These are phyloP conservation scores for Todiramphus chloris DNA, from an alignment of 2,113 vertebrate species.

Conservation along the genomic window DNA sequence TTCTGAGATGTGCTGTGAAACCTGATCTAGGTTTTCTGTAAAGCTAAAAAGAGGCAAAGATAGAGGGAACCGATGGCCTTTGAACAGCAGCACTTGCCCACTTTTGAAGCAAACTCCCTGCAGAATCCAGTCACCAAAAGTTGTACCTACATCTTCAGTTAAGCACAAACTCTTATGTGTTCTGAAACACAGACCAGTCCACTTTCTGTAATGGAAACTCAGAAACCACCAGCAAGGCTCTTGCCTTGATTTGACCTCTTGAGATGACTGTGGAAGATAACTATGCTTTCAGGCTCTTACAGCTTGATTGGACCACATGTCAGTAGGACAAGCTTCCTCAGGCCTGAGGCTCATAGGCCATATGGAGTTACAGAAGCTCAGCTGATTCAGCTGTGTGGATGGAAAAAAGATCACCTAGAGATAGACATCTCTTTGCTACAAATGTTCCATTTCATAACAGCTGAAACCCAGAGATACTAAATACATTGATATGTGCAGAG, in stretches of 20 bases:
- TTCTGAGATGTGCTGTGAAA: background rate
- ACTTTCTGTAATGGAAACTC: background rate
- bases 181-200: background rate
- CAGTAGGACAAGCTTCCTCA: background rate
- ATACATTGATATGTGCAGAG: background rate
- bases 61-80: background rate
- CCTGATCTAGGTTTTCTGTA: background rate
- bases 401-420: background rate
- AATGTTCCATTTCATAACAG: background rate
- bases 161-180: background rate
- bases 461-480: background rate
- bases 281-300: background rate
- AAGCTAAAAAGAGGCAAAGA: background rate
- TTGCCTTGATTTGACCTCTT: background rate
- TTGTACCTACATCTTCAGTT: background rate
- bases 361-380: background rate
- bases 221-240: background rate
- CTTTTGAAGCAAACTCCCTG: background rate
- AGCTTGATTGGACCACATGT: background rate
- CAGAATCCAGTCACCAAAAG: background rate
- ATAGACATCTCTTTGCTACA: background rate
- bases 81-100: background rate
- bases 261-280: background rate
- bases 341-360: background rate
- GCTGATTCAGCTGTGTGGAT: background rate